Conservation (phyloP, 2,797 vertebrate species). For the Neosilurus hyrtlii region DNA sequence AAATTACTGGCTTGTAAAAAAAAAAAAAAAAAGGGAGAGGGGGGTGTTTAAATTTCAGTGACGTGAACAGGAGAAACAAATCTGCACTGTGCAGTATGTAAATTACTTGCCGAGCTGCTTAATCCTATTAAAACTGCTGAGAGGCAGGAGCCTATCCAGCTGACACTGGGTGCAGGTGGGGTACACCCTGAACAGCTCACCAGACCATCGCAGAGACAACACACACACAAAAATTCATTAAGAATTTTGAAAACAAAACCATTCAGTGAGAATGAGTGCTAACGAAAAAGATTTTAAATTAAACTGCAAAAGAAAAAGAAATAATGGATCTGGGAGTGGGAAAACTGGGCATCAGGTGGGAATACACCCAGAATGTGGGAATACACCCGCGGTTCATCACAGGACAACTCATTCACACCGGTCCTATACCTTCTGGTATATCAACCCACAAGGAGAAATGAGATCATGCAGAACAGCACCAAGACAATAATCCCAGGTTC, state of each 20-base stretch:
- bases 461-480: background rate
- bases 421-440: background rate
- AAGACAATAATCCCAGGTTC: background rate
- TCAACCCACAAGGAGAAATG: background rate
- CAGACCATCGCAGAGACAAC: too few relatives aligned
- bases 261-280: too few relatives aligned
- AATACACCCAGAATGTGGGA: background rate
- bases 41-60: background rate
- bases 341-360: background rate
- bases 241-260: too few relatives aligned
- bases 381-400: background rate
- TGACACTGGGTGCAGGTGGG: too few relatives aligned
- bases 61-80: background rate
- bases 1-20: background rate
- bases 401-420: background rate
- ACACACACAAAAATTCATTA: too few relatives aligned
- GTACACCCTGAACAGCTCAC: too few relatives aligned
- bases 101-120: background rate
- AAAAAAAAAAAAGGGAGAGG: background rate
- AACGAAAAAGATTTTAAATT: too few relatives aligned
- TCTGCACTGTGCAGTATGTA: background rate
- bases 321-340: background rate
- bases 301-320: too few relatives aligned
- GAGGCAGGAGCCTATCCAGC: too few relatives aligned
- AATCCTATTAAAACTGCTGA: too few relatives aligned